Percentiles rank a stretch among this genome's conserved stretches.
phyloP scores from a whole-genome alignment of 30 jellyfish, hydroid and myxozoan species.

The Nemopilema nomurai region DNA sequence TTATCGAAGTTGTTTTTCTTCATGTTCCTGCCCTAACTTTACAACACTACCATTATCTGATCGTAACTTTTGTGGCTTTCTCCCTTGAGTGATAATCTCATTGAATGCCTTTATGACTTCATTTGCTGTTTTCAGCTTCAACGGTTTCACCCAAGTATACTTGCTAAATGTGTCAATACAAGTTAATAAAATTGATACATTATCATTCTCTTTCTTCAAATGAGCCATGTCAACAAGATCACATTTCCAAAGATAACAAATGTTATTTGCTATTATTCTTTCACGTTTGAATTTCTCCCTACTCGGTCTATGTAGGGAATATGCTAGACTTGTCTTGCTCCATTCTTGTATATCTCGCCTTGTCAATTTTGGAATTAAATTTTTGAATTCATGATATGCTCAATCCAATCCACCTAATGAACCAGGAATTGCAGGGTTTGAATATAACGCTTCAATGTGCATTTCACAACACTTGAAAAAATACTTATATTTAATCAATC shows the following conservation, averaged over 20 bases:
- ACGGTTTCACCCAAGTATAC: conserved; percentile 62
- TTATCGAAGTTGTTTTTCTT: background rate
- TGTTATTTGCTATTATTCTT: conserved; percentile 25
- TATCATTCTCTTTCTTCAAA: conserved; percentile 20
- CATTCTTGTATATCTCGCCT: conserved; percentile 13
- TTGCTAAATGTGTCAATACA: conserved; percentile 53
- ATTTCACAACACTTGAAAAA: background rate
- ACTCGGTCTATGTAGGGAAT: conserved; percentile 50
- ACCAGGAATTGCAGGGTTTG: no score
- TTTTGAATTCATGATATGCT: conserved; percentile 47
- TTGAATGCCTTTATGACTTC: conserved; percentile 5
- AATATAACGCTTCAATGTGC: conserved; percentile 3
- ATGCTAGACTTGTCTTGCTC: conserved; percentile 29
- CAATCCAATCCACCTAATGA: no score
- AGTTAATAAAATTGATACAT: conserved; percentile 19
- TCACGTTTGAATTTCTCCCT: conserved; percentile 40
- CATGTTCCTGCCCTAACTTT: background rate
- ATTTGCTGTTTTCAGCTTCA: conserved; percentile 25
- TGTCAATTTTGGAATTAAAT: conserved; percentile 20
- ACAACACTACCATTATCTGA: conserved; percentile 37
- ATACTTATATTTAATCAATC: background rate
- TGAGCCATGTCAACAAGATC: conserved; percentile 43
- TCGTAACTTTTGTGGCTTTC: conserved; percentile 30
- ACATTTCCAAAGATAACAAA: conserved; percentile 40
- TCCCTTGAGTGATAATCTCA: conserved; percentile 8